Conservation (phyloP, 2,113 vertebrate species). For the Pyxicephalus adspersus region DNA sequence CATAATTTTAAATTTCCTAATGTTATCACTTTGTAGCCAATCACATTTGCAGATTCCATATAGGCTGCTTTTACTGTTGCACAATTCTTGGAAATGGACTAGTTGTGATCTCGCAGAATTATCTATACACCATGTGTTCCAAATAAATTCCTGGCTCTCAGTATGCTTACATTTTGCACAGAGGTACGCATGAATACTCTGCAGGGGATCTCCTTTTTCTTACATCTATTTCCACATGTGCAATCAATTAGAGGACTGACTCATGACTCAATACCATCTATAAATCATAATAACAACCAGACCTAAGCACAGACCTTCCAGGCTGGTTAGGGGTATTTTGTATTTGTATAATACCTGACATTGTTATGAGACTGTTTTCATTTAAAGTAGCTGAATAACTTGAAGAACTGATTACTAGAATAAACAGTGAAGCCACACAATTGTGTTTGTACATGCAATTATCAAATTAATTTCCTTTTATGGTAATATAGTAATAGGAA, state of each 20-base stretch:
- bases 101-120: slow-evolving; percentile 58
- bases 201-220: slow-evolving; percentile 67
- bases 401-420: slow-evolving; percentile 18
- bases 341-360: slow-evolving; percentile 48
- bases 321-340: slow-evolving; percentile 50
- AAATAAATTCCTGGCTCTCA: slow-evolving; percentile 68
- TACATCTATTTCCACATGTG: slow-evolving; percentile 65
- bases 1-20: slow-evolving; percentile 2
- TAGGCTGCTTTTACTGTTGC: slow-evolving; percentile 42
- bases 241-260: slow-evolving; percentile 66
- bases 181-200: slow-evolving; percentile 66
- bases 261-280: slow-evolving; percentile 56
- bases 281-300: slow-evolving; percentile 64
- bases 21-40: slow-evolving; percentile 24
- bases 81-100: slow-evolving; percentile 46
- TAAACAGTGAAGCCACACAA: slow-evolving; percentile 14
- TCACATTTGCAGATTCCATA: slow-evolving; percentile 31
- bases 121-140: slow-evolving; percentile 69
- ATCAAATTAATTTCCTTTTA: slow-evolving; percentile 5
- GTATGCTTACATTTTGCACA: slow-evolving; percentile 69
- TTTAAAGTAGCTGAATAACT: slow-evolving; percentile 28
- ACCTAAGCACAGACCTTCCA: slow-evolving; percentile 58
- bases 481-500: slow-evolving; percentile 5
- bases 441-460: background rate
- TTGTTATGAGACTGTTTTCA: slow-evolving; percentile 42